Evolutionary conservation across 2,797 vertebrate species (phyloP).

Genomic region (Glyptemys insculpta): DNA sequence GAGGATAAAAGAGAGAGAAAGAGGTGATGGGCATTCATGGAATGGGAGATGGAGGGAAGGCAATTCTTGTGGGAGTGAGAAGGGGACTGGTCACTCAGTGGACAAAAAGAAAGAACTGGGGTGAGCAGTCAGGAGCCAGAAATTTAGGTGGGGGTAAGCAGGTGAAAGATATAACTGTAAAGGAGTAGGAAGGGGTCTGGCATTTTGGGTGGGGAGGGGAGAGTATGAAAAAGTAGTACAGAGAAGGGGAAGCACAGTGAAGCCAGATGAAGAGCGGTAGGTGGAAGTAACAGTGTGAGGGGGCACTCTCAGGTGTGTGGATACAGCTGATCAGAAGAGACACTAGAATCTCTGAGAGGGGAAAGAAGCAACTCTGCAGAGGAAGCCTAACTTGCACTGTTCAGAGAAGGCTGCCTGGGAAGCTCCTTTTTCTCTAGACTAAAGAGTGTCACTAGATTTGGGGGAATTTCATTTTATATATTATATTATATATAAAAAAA

Average conservation of each 20-base stretch:
- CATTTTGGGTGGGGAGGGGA: background rate
- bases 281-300: background rate
- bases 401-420: background rate
- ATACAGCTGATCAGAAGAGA: background rate
- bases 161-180: background rate
- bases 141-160: background rate
- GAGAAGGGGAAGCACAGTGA: background rate
- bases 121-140: background rate
- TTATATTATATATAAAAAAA: too few relatives aligned
- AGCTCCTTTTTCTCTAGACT: background rate
- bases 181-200: background rate
- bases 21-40: background rate
- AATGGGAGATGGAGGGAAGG: conserved; percentile 11
- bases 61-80: background rate
- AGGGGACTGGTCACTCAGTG: background rate
- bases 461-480: too few relatives aligned
- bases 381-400: background rate
- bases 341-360: background rate
- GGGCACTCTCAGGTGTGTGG: background rate
- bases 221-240: conserved; percentile 11
- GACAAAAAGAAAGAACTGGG: background rate
- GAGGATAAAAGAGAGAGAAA: too few relatives aligned
- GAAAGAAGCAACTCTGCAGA: background rate
- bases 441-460: background rate
- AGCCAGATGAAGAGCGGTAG: background rate